Evolutionary conservation across 2,888 invertebrate species (phyloP), one percentile per base, ranked within the genome.

Genomic region (Macroteleia sp.): DNA sequence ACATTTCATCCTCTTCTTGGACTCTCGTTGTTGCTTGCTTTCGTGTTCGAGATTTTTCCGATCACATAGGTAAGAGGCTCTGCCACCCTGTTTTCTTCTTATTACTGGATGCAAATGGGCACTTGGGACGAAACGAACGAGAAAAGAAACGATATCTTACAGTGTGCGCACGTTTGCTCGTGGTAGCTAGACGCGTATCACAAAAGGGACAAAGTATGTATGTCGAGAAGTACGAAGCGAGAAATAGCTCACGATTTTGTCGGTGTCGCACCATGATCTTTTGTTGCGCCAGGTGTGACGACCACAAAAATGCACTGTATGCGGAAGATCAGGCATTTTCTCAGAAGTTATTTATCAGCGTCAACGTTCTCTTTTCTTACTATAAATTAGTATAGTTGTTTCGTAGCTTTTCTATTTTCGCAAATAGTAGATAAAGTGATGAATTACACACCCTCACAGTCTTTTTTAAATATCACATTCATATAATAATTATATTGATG

Each of bases 21-120:
- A 42, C 32, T 42, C 64, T 70, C 57, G 39, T 70, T 46, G 70
- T 59, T 22, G 62, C 66, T 50, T 20, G 62, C 75, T 61, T 39
- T 69, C 77, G 70, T 77, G 76, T 77, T 77, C 46, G 52, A 44
- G 8, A 56, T 76, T 76, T 76, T 70, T 70, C 25, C 77, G 66
- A 66, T 70, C 77, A 54, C 25, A n/a, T 48, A 36, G 50, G 54
- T 41, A 64, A 70, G 76, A 57, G 57, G 19, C 34, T 57, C 70
- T 59, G 57, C 70, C 56, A 44, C 66, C 61, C 61, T 56, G 66
- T 66, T 61, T 67, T 77, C 70, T 77, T 71, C 66, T 77, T 70
- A 66, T 67, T 61, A 71, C 54, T n/a, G 44, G 54, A 77, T 77
- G 77, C 70, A 70, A 77, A 77, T 77, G 59, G 69, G 17, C 54